Evolutionary conservation across 2,113 vertebrate species (phyloP).

Genomic region (Oxyruncus cristatus): DNA sequence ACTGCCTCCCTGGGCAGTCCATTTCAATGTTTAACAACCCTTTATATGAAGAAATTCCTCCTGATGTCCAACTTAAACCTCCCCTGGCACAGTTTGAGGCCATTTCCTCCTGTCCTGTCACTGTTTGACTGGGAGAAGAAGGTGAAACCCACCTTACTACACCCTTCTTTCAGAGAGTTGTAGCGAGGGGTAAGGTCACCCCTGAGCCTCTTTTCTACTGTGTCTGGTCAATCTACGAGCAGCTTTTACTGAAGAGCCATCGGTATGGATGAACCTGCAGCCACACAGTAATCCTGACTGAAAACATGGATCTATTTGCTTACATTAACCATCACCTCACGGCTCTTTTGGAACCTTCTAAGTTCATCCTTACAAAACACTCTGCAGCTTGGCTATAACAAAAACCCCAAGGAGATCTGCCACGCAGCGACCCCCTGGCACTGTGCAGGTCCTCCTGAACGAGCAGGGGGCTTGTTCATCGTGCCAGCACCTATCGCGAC

Average conservation of each 20-base stretch:
- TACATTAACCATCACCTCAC: accelerated
- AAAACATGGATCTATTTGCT: neutral
- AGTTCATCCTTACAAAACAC: neutral
- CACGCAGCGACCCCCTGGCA: too few relatives aligned
- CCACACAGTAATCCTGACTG: neutral
- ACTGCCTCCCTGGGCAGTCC: neutral
- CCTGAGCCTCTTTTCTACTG: neutral
- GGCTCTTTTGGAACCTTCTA: accelerated
- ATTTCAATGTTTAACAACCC: neutral
- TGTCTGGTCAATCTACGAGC: neutral
- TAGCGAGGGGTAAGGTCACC: neutral
- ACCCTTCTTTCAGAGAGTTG: neutral
- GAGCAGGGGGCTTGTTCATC: neutral
- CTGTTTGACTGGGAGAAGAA: neutral
- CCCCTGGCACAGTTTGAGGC: neutral
- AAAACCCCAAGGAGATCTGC: neutral
- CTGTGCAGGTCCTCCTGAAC: accelerated
- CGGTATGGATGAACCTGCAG: neutral
- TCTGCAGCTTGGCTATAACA: accelerated
- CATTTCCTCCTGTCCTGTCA: neutral
- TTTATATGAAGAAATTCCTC: neutral
- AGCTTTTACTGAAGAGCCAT: neutral
- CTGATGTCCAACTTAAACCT: neutral
- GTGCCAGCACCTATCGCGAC: neutral
- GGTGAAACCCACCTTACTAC: neutral